phyloP scores from a whole-genome alignment of 2,888 invertebrate species.

The Hyppa rectilinea region DNA sequence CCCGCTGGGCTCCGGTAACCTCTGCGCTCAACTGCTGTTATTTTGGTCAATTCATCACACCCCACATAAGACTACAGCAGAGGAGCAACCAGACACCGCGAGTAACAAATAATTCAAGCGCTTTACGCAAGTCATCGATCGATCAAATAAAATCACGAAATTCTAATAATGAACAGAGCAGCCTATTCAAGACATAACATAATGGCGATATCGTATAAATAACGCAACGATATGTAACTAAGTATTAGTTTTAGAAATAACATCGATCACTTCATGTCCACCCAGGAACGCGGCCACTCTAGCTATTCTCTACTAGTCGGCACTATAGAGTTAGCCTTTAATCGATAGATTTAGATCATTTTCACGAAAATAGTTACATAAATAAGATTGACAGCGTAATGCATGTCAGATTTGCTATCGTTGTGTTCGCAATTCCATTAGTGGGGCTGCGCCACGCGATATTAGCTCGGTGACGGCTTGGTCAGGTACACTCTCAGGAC shows the following conservation, averaged over 20 bases:
- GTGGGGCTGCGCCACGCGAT: constrained; percentile 18
- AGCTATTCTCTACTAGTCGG: neutral
- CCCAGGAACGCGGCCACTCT: neutral
- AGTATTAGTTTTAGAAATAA: constrained; percentile 27
- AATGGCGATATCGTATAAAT: constrained; percentile 48
- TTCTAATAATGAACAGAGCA: neutral
- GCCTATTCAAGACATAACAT: constrained; percentile 32
- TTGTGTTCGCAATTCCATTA: constrained; percentile 27
- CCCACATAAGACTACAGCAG: neutral
- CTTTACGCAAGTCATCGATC: constrained; percentile 8
- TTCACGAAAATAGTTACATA: constrained; percentile 27
- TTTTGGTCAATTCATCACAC: constrained; percentile 10
- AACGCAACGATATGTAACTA: constrained; percentile 33
- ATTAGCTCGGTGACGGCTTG: constrained; percentile 8
- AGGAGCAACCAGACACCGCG: constrained; percentile 6
- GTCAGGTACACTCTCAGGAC: constrained; percentile 12
- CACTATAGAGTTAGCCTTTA: constrained; percentile 13
- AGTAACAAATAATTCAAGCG: neutral
- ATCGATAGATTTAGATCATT: constrained; percentile 21
- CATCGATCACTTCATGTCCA: constrained; percentile 10
- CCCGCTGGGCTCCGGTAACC: neutral
- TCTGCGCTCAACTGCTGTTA: neutral
- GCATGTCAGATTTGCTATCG: constrained; percentile 15
- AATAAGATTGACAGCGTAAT: constrained; percentile 19
- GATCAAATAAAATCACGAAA: neutral